Evolutionary conservation across 1,140 invertebrate species (phyloP).

Genomic region (Trichoplusia ni): DNA sequence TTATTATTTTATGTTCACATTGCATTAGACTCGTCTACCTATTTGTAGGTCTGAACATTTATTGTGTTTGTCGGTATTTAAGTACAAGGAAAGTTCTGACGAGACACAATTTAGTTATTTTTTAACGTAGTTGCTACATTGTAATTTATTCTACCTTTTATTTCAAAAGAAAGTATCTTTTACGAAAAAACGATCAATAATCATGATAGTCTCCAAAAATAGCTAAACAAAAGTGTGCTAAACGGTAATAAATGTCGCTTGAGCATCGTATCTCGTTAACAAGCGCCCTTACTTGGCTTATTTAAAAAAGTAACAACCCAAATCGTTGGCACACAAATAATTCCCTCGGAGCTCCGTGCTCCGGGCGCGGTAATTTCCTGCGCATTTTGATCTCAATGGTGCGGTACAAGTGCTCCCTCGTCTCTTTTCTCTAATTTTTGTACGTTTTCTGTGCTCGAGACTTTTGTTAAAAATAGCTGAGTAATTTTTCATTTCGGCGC

Average conservation of each 20-base stretch:
- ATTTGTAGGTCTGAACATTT: too few species aligned
- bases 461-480: slow-evolving; percentile 77
- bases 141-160: too few species aligned
- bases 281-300: slow-evolving; percentile 67
- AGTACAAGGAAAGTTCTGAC: too few species aligned
- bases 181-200: not conserved
- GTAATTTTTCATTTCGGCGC: slow-evolving; percentile 80
- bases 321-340: slow-evolving; percentile 77
- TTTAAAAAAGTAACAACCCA: slow-evolving; percentile 74
- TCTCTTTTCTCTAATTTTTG: slow-evolving; percentile 80
- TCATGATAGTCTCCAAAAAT: not conserved
- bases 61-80: too few species aligned
- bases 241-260: slow-evolving; percentile 49
- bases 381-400: slow-evolving; percentile 80
- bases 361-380: slow-evolving; percentile 75
- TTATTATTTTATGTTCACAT: too few species aligned
- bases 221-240: slow-evolving; percentile 17
- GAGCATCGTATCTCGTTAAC: slow-evolving; percentile 60
- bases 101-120: too few species aligned
- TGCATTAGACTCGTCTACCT: too few species aligned
- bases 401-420: slow-evolving; percentile 77
- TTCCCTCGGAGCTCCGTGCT: slow-evolving; percentile 57
- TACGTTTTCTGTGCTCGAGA: slow-evolving; percentile 75
- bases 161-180: not conserved
- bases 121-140: too few species aligned